phyloP scores from a whole-genome alignment of 2,888 invertebrate genomes.

The Oscheius sp. region DNA sequence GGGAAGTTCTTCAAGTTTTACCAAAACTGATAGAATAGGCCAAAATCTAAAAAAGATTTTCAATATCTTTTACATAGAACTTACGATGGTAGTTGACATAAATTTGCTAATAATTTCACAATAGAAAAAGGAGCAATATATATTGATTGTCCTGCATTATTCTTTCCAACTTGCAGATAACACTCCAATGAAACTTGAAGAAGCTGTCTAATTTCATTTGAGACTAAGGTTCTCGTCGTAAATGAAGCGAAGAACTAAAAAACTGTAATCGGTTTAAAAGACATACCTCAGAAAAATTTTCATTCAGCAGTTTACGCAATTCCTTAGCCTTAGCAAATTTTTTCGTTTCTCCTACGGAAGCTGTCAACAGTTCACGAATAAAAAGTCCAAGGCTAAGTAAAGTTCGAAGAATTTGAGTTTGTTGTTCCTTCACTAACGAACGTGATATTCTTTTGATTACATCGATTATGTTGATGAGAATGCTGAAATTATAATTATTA shows the following conservation, averaged over 20 bases:
- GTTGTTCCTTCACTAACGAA: constrained; percentile 37
- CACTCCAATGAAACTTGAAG: neutral
- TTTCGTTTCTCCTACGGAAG: constrained; percentile 1
- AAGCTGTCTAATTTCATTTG: neutral
- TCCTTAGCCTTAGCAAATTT: neutral
- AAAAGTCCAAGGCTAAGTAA: constrained; percentile 36
- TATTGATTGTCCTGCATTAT: neutral
- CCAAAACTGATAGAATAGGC: neutral
- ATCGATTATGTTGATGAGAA: constrained; percentile 2
- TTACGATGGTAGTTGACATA: constrained; percentile 10
- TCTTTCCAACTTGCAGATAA: neutral
- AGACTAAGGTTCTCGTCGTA: constrained; percentile 26
- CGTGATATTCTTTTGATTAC: constrained; percentile 8
- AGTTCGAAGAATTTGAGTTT: constrained; percentile 35
- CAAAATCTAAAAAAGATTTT: neutral
- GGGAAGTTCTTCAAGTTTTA: neutral
- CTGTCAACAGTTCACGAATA: constrained; percentile 20
- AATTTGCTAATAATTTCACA: neutral
- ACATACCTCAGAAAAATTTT: constrained; percentile 38
- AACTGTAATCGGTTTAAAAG: neutral
- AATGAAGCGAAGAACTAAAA: constrained; percentile 37
- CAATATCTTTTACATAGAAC: neutral
- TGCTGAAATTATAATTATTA: constrained; percentile 25
- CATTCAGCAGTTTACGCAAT: constrained; percentile 40
- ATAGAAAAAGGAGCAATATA: neutral